phyloP scores from a whole-genome alignment of 2,888 invertebrate species.

The Agrilus cyanescens region DNA sequence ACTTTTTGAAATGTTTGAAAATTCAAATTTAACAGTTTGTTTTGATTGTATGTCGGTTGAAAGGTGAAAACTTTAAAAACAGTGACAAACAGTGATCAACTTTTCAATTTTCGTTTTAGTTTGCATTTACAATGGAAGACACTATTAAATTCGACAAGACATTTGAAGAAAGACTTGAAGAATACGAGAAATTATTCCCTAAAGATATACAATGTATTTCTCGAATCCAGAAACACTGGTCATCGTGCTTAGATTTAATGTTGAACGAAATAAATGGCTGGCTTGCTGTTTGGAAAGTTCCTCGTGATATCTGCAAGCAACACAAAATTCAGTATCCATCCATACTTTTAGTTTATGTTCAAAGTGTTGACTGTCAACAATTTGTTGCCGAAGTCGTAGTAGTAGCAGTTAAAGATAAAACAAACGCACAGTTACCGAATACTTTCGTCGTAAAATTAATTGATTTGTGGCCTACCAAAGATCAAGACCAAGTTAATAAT shows the following conservation, averaged over 20 bases:
- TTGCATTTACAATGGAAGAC: constrained; percentile 38
- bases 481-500: constrained; percentile 49
- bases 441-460: constrained; percentile 46
- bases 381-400: constrained; percentile 47
- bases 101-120: too few species aligned
- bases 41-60: too few species aligned
- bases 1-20: too few species aligned
- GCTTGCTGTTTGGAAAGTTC: constrained; percentile 60
- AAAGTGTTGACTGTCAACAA: constrained; percentile 42
- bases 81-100: too few species aligned
- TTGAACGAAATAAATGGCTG: constrained; percentile 52
- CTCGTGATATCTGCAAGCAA: constrained; percentile 49
- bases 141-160: constrained; percentile 47
- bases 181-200: constrained; percentile 41
- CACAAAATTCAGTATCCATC: constrained; percentile 55
- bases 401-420: constrained; percentile 49
- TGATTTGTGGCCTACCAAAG: constrained; percentile 52
- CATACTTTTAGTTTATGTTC: constrained; percentile 46
- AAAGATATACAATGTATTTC: constrained; percentile 36
- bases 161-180: constrained; percentile 41
- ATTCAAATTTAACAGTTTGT: too few species aligned
- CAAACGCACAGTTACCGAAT: constrained; percentile 47
- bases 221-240: constrained; percentile 43
- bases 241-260: constrained; percentile 43
- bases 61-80: too few species aligned